Conservation (phyloP, 2,113 vertebrate genomes). For the Parus major region DNA sequence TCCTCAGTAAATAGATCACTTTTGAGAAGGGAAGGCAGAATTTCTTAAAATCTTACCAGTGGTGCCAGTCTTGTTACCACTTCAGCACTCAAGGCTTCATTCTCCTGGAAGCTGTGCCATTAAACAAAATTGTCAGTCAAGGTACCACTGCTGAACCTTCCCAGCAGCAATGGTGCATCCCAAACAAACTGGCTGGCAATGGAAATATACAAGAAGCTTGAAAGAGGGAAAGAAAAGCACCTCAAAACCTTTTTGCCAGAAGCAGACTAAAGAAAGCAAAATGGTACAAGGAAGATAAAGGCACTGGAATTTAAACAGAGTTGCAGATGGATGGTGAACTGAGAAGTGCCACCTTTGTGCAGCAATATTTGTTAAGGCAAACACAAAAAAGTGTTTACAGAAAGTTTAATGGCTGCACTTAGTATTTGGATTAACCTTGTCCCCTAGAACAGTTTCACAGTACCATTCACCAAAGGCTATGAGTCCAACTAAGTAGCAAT, state of each 20-base stretch:
- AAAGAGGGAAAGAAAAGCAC: background rate
- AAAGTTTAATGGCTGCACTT: background rate
- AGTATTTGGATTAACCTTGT: background rate
- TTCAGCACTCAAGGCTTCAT: background rate
- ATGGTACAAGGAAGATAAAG: background rate
- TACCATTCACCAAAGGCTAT: background rate
- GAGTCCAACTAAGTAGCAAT: background rate
- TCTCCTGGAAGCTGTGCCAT: background rate
- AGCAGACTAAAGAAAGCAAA: background rate
- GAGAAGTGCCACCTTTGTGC: background rate
- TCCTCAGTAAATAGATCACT: background rate
- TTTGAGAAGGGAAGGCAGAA: background rate
- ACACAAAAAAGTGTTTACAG: background rate
- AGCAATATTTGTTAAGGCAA: background rate
- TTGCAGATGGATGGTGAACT: background rate
- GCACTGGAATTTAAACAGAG: background rate
- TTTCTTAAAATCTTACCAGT: background rate
- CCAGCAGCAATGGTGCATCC: accelerated
- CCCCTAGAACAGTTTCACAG: background rate
- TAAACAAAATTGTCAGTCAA: background rate
- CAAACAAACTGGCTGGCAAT: background rate
- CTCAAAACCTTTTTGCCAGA: background rate
- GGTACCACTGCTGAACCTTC: background rate
- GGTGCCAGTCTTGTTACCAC: background rate
- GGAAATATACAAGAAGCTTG: background rate